These are phyloP conservation scores for Percina caprodes DNA, from an alignment of 2,113 vertebrate genomes.

Conservation along the genomic window DNA sequence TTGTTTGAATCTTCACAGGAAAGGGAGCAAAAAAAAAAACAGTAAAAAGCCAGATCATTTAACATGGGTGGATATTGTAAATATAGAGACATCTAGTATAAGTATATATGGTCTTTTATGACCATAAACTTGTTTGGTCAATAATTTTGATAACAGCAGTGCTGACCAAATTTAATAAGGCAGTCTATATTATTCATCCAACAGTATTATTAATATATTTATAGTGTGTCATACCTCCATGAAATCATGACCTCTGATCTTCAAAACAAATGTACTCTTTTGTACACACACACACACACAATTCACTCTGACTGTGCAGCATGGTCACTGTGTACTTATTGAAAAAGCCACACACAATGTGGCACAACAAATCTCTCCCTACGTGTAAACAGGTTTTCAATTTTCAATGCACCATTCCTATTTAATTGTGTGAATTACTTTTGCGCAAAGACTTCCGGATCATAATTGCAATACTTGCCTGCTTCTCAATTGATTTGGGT, in stretches of 20 bases:
- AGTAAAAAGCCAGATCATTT: not conserved
- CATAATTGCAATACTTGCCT: conserved; percentile 1
- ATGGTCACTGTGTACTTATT: conserved; percentile 10
- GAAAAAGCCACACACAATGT: conserved; percentile 2
- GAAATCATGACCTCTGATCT: conserved; percentile 20
- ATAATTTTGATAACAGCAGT: not conserved
- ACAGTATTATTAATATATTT: too few relatives aligned
- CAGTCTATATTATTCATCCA: not conserved
- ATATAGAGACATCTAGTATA: not conserved
- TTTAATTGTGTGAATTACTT: not conserved
- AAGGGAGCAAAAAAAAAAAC: not conserved
- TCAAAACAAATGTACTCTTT: not conserved
- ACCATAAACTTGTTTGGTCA: not conserved
- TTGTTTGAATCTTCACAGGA: conserved; percentile 19
- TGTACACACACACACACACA: conserved; percentile 6
- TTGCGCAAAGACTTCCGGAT: not conserved
- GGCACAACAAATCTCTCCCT: not conserved
- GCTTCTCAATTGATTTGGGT: conserved; percentile 34
- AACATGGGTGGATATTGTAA: not conserved
- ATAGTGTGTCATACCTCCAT: not conserved
- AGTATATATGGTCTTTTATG: too few relatives aligned
- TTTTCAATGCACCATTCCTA: not conserved
- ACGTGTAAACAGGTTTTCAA: not conserved
- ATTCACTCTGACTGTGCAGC: not conserved
- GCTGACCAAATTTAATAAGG: conserved; percentile 1